Evolutionary conservation across 2,113 vertebrate genomes (phyloP).

Genomic region (Corvus hawaiiensis): DNA sequence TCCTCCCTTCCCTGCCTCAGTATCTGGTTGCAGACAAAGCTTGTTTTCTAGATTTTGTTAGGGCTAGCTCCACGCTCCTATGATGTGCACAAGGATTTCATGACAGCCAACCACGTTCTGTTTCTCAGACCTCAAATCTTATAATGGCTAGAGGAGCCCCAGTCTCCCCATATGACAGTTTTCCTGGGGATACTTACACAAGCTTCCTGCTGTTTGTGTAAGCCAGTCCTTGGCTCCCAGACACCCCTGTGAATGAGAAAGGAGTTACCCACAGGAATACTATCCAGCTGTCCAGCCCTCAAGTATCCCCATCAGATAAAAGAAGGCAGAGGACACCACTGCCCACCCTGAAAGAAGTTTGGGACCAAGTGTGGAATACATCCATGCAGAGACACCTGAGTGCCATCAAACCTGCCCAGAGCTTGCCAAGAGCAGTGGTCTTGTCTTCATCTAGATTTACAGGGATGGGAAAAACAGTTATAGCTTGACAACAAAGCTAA

Average conservation of each 20-base stretch:
- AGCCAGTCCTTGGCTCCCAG: slow-evolving; percentile 71
- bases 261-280: neutral
- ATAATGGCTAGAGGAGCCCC: neutral
- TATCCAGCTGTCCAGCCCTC: neutral
- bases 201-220: slow-evolving; percentile 73
- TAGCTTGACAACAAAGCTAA: neutral
- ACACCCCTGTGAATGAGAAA: slow-evolving; percentile 70
- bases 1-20: neutral
- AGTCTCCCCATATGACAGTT: neutral
- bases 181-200: slow-evolving; percentile 73
- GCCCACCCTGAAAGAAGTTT: neutral
- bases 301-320: neutral
- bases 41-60: neutral
- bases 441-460: neutral
- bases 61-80: neutral
- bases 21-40: neutral
- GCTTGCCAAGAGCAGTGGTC: neutral
- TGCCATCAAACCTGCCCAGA: neutral
- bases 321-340: neutral
- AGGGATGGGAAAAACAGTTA: neutral
- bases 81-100: neutral
- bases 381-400: neutral
- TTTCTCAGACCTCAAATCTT: neutral
- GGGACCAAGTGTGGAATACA: neutral
- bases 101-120: neutral